Base-by-base conservation (phyloP, 2,797 vertebrate genomes). In the Cyclopterus lumpus region DNA sequence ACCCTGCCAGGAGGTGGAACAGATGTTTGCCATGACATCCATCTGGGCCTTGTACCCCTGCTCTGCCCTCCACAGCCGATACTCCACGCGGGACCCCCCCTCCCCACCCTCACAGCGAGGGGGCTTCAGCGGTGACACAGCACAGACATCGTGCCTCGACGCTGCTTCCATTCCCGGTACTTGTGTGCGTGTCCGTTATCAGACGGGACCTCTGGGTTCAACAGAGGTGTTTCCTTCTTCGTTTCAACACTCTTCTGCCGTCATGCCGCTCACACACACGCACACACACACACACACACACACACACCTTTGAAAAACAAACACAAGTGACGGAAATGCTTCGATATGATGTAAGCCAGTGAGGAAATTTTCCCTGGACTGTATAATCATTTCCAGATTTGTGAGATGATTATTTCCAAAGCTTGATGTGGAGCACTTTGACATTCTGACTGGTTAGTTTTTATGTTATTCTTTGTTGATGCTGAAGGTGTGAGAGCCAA, bases 1-100 rank as follows among this genome's bases (percentile, higher is more conserved):
- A 83, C 51, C 80, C 88, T 57, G 74, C 86, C 85, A 81, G 79
- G 91, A 94, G 94, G 90, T 84, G 85, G 69, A 95, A 92, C 94
- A 95, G 94, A 95, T 95, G 94, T 94, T 53, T 92, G 69, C 89
- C 92, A 86, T 84, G 90, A 93, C 88, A 92, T 94, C 93, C 94
- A 93, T 94, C 91, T 94, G 91, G 90, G 91, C 92, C 92, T 88
- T 74, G 90, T 86, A 79, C 89, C 80, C 89, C 92, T 71, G 71
- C 76, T 80, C 83, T 80, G 81, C 76, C 76, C 88, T 89, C 90
- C 90, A 86, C 81, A 57, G 80, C 74, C 67, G 73, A 87, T 81
- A 85, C 80, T 77, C 79, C 72, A 61, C 24, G 57, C 74, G 36
- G 67, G 71, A 83, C 88, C 69, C 77, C 85, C 73, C 61, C 38